phyloP scores from a whole-genome alignment of 2,888 invertebrate genomes.

The Buathra laborator region DNA sequence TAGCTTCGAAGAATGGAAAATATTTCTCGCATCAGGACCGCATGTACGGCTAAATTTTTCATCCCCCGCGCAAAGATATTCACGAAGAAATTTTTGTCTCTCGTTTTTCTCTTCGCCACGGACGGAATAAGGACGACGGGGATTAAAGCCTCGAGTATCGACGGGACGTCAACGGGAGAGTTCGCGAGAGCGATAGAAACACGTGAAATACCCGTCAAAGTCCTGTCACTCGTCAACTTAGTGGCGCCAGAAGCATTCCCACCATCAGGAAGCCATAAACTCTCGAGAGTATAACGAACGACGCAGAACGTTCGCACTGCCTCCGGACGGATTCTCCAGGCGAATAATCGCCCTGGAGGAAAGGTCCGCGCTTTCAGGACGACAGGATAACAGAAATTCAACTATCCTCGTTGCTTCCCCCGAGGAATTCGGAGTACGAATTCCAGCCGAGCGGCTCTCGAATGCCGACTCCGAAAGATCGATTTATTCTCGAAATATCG shows the following conservation, averaged over 20 bases:
- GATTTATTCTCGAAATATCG: neutral
- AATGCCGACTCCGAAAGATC: neutral
- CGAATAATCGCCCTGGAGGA: constrained; percentile 42
- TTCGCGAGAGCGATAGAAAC: neutral
- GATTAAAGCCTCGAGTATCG: neutral
- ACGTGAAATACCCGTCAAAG: constrained; percentile 66
- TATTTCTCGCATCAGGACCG: constrained; percentile 76
- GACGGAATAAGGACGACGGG: neutral
- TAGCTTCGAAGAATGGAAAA: constrained; percentile 71
- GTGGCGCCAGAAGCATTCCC: constrained; percentile 82
- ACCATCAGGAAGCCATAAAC: constrained; percentile 81
- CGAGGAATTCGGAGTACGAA: neutral
- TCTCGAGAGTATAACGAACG: constrained; percentile 52
- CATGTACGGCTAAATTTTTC: constrained; percentile 66
- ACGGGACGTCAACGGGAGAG: neutral
- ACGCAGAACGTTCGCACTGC: neutral
- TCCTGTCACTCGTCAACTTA: constrained; percentile 79
- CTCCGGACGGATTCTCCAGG: constrained; percentile 38
- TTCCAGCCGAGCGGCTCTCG: neutral
- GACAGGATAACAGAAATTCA: constrained; percentile 75
- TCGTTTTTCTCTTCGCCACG: neutral
- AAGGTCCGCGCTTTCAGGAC: constrained; percentile 56
- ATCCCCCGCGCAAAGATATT: neutral
- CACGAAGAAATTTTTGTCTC: no score
- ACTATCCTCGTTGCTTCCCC: neutral